phyloP scores from a whole-genome alignment of 2,797 vertebrate species.

The Psittacula echo region DNA sequence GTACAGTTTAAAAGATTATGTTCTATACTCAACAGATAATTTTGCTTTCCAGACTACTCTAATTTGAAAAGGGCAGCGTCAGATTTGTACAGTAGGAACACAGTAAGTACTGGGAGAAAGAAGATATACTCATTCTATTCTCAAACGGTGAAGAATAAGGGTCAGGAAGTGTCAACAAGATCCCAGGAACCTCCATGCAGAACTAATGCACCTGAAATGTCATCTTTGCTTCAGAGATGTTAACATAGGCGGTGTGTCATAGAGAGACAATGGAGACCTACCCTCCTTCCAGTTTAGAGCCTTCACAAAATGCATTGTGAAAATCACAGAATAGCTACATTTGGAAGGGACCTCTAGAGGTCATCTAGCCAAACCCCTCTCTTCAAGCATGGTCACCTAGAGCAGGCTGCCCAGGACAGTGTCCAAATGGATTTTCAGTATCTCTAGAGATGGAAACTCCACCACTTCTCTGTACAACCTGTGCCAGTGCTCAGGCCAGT shows the following conservation, averaged over 20 bases:
- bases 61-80: background rate
- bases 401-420: background rate
- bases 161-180: background rate
- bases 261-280: background rate
- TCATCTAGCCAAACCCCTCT: background rate
- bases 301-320: background rate
- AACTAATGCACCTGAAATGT: background rate
- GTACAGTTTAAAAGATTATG: background rate
- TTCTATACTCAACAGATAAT: background rate
- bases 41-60: background rate
- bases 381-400: background rate
- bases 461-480: background rate
- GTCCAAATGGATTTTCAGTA: background rate
- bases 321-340: background rate
- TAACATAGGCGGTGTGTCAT: background rate
- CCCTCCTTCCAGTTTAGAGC: background rate
- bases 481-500: background rate
- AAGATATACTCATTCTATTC: background rate
- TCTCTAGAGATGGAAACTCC: background rate
- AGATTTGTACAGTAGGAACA: background rate
- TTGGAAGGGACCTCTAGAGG: background rate
- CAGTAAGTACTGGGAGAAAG: background rate
- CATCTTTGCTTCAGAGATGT: background rate
- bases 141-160: background rate
- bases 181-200: background rate